Conservation (phyloP, 2,797 vertebrate species). For the Sebastes nivosus region DNA sequence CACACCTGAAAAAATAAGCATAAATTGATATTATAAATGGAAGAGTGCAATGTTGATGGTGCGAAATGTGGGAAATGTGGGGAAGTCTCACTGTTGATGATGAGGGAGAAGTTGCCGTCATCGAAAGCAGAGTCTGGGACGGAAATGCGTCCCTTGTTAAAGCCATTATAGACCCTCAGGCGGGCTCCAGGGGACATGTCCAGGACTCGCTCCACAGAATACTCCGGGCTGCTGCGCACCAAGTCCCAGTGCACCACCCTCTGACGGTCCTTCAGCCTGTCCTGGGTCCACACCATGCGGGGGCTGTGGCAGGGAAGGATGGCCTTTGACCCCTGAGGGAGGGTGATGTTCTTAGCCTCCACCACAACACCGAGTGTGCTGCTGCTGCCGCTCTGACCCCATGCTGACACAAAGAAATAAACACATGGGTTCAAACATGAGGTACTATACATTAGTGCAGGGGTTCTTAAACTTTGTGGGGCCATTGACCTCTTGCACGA, state of each 20-base stretch:
- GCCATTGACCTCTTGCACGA: too few species aligned
- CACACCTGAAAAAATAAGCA: conserved; percentile 78
- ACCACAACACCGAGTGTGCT: conserved; percentile 79
- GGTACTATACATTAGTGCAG: background rate
- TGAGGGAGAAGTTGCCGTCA: conserved; percentile 95
- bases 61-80: background rate
- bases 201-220: conserved; percentile 86
- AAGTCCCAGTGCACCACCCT: conserved; percentile 97
- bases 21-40: background rate
- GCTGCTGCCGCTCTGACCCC: conserved; percentile 69
- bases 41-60: background rate
- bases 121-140: conserved; percentile 86
- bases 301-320: conserved; percentile 90
- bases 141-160: conserved; percentile 87
- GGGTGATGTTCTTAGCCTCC: conserved; percentile 85
- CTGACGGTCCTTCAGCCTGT: conserved; percentile 91
- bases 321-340: conserved; percentile 78
- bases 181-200: conserved; percentile 92
- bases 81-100: conserved; percentile 86
- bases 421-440: background rate
- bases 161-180: conserved; percentile 88
- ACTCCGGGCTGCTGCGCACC: conserved; percentile 76
- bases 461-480: too few species aligned
- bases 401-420: conserved; percentile 51
- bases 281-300: conserved; percentile 92